Percentiles rank a stretch among this genome's conserved stretches.
These are phyloP conservation scores for Trematocara caparti DNA, from an alignment of 2,797 vertebrate species.

Conservation along the genomic window DNA sequence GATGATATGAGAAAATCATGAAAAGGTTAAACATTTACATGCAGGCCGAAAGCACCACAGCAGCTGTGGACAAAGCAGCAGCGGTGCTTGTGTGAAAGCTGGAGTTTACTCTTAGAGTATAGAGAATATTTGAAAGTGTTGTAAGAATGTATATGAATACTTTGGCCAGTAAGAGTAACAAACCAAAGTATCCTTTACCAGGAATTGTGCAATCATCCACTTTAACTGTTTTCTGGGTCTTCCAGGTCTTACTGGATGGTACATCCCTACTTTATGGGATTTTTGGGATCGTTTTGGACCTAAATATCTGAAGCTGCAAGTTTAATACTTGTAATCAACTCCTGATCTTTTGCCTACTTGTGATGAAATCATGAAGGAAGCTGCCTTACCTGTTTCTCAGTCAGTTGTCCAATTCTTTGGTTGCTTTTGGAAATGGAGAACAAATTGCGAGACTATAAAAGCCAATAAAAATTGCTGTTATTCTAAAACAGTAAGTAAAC, in stretches of 20 bases:
- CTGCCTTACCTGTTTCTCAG: neutral
- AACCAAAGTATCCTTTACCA: neutral
- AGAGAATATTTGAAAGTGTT: neutral
- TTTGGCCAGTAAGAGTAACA: neutral
- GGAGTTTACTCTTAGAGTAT: neutral
- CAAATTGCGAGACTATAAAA: neutral
- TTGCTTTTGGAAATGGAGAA: neutral
- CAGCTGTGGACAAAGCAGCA: neutral
- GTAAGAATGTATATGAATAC: neutral
- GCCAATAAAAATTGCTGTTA: neutral
- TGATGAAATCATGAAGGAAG: neutral
- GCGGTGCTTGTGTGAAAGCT: neutral
- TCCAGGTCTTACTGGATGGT: neutral
- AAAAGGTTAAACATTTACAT: neutral
- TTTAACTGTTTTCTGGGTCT: neutral
- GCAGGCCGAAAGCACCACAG: neutral
- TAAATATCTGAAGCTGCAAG: neutral
- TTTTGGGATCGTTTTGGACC: neutral
- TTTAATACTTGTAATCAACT: neutral
- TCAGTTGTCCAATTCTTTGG: neutral
- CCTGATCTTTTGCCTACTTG: neutral
- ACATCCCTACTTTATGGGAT: neutral
- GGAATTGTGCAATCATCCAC: neutral
- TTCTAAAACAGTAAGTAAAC: neutral
- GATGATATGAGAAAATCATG: neutral